Percentiles rank a stretch among this genome's conserved stretches.
Evolutionary conservation across 2,797 vertebrate genomes (phyloP).

Genomic region (Mycteria americana): DNA sequence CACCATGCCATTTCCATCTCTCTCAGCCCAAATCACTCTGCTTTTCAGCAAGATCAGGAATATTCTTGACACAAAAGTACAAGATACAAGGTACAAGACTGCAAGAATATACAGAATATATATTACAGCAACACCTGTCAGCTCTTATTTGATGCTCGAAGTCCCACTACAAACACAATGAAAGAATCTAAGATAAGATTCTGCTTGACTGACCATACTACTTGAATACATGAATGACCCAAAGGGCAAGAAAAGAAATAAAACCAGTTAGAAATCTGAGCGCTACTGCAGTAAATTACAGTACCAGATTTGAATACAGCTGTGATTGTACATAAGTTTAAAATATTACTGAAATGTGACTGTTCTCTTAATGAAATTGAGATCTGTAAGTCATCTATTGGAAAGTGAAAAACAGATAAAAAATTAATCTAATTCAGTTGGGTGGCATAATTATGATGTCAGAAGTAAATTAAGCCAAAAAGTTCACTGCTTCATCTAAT

Average conservation of each 20-base stretch:
- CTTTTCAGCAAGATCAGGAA: background rate
- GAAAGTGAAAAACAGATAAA: slow-evolving; percentile 28
- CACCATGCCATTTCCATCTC: background rate
- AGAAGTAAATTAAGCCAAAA: slow-evolving; percentile 37
- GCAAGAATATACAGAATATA: background rate
- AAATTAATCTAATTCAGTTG: slow-evolving; percentile 23
- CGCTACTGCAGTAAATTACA: background rate
- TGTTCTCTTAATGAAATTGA: slow-evolving; percentile 24
- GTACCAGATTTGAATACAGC: background rate
- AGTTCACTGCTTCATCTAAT: slow-evolving; percentile 37
- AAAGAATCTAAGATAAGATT: background rate
- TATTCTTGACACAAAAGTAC: background rate
- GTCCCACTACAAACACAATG: background rate
- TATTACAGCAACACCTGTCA: background rate
- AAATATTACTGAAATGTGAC: slow-evolving; percentile 2
- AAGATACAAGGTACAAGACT: background rate
- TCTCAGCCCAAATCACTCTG: background rate
- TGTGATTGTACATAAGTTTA: background rate
- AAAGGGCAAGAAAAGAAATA: slow-evolving; percentile 7
- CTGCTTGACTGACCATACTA: background rate
- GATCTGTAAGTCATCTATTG: background rate
- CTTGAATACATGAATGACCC: background rate
- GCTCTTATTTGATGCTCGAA: background rate
- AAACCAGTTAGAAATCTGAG: background rate
- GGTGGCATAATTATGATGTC: slow-evolving; percentile 27